Evolutionary conservation across 2,888 invertebrate genomes (phyloP).

Genomic region (Phyto melanocephala): DNA sequence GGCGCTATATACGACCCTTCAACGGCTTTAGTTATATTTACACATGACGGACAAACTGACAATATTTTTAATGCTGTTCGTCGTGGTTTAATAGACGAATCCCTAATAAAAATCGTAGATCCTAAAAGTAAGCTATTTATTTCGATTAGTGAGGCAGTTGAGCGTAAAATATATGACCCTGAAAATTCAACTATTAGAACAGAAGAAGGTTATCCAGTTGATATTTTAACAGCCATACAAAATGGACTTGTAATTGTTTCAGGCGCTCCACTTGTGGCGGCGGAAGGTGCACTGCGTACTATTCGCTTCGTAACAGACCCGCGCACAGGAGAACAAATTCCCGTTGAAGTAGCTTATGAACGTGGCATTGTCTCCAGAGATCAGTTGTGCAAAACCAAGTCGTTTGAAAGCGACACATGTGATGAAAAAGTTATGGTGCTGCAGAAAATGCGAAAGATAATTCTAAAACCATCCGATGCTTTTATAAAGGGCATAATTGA

Average conservation of each 20-base stretch:
- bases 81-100: constrained; percentile 85
- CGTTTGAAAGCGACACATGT: constrained; percentile 79
- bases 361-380: constrained; percentile 83
- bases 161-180: constrained; percentile 86
- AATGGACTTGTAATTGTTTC: constrained; percentile 87
- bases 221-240: constrained; percentile 87
- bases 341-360: constrained; percentile 89
- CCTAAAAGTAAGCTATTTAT: constrained; percentile 84
- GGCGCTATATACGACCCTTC: constrained; percentile 89
- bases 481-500: constrained; percentile 89
- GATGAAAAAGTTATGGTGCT: constrained; percentile 86
- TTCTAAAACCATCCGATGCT: constrained; percentile 88
- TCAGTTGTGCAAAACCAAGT: constrained; percentile 73
- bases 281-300: constrained; percentile 84
- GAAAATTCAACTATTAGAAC: constrained; percentile 85
- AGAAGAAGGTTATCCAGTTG: constrained; percentile 83
- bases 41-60: constrained; percentile 85
- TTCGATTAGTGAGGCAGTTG: constrained; percentile 86
- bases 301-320: constrained; percentile 88
- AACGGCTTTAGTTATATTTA: constrained; percentile 86
- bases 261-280: constrained; percentile 87
- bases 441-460: constrained; percentile 88
- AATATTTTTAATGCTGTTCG: constrained; percentile 88
- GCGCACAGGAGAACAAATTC: constrained; percentile 87
- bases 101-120: constrained; percentile 85